phyloP scores from a whole-genome alignment of 92 coral and sea anemone genomes.

The Siderastrea radians region DNA sequence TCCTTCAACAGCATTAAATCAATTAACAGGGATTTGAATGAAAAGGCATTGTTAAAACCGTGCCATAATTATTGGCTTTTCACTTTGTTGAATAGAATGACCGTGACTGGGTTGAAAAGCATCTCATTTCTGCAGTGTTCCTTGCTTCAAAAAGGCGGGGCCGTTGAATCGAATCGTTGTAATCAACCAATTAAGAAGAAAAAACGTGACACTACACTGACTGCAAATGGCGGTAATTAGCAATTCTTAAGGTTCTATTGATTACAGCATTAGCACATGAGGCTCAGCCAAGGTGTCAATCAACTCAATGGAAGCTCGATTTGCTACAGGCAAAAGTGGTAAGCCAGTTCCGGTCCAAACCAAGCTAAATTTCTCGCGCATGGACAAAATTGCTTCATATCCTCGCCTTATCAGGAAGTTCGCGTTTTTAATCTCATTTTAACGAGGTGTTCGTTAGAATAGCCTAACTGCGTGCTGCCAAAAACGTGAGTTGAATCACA shows the following conservation, averaged over 20 bases:
- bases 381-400: neutral
- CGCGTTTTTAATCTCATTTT: neutral
- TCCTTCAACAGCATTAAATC: conserved; percentile 78
- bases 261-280: conserved; percentile 82
- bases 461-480: neutral
- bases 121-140: conserved; percentile 1
- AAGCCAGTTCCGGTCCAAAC: conserved; percentile 17
- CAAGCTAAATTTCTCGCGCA: neutral
- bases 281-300: conserved; percentile 56
- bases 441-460: neutral
- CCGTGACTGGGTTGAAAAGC: conserved; percentile 21
- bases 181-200: conserved; percentile 78
- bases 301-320: neutral
- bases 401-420: neutral
- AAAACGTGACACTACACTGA: conserved; percentile 43
- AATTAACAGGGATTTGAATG: conserved; percentile 70
- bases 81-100: conserved; percentile 45
- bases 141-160: conserved; percentile 55
- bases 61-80: conserved; percentile 40
- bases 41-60: conserved; percentile 47
- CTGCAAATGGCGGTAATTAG: conserved; percentile 76
- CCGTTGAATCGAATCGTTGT: conserved; percentile 38
- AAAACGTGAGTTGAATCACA: conserved; percentile 21
- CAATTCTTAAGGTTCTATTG: conserved; percentile 66
- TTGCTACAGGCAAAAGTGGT: neutral